A percentile compares a stretch with the other conserved stretches of the same genome.
phyloP scores from a whole-genome alignment of 2,797 vertebrate genomes.

The Muscicapa comitata region DNA sequence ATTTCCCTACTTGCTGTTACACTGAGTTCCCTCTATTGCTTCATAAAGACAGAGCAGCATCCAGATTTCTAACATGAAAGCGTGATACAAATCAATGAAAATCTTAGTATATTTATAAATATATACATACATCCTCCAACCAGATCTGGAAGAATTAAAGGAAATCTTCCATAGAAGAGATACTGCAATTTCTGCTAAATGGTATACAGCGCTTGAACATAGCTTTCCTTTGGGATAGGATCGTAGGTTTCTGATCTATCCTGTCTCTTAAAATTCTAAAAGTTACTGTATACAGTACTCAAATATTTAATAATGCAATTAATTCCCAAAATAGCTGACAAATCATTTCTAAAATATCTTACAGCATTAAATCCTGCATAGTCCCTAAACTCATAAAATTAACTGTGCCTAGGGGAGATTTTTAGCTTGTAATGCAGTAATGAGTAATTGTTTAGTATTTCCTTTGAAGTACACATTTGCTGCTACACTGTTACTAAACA shows the following conservation, averaged over 20 bases:
- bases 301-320: conserved; percentile 12
- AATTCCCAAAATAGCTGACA: conserved; percentile 18
- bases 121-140: not conserved
- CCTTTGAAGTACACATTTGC: conserved; percentile 49
- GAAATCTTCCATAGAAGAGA: not conserved
- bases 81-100: not conserved
- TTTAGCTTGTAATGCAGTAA: conserved; percentile 19
- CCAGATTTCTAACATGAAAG: not conserved
- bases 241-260: not conserved
- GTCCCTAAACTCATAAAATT: not conserved
- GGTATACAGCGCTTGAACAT: not conserved
- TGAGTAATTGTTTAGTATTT: conserved; percentile 47
- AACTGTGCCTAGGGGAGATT: conserved; percentile 1
- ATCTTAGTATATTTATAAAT: not conserved
- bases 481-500: conserved; percentile 5
- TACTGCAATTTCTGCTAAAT: not conserved
- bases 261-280: not conserved
- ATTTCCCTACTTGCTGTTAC: not conserved
- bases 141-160: not conserved
- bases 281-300: not conserved
- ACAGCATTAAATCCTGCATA: not conserved
- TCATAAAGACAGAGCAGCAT: not conserved
- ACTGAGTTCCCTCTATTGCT: not conserved
- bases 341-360: not conserved
- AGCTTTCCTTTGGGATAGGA: not conserved